phyloP scores from a whole-genome alignment of 2,888 invertebrate genomes.

The Dermolepida albohirtum region DNA sequence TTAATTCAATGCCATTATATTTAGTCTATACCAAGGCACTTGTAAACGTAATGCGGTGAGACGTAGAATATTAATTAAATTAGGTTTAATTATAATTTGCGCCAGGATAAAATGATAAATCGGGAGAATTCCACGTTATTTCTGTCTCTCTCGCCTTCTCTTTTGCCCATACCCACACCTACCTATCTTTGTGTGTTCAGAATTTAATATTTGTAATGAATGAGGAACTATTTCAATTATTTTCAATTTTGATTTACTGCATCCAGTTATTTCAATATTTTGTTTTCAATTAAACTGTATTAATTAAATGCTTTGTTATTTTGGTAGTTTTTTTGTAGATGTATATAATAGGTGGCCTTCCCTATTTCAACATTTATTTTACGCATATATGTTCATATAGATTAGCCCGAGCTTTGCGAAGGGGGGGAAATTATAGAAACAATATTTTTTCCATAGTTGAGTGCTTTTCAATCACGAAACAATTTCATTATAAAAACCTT shows the following conservation, averaged over 20 bases:
- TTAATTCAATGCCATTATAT: conserved; percentile 33
- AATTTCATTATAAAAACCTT: conserved; percentile 17
- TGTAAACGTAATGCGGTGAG: conserved; percentile 44
- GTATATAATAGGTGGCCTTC: neutral
- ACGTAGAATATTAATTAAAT: conserved; percentile 55
- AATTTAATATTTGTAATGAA: conserved; percentile 56
- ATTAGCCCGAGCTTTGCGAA: neutral
- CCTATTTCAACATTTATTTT: conserved; percentile 10
- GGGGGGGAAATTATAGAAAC: conserved; percentile 8
- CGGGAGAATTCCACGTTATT: conserved; percentile 51
- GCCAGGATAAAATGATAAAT: conserved; percentile 56
- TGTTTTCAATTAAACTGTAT: conserved; percentile 54
- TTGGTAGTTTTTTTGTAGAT: conserved; percentile 46
- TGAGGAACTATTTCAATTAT: conserved; percentile 57
- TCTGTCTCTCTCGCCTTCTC: conserved; percentile 43
- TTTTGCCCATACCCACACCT: neutral
- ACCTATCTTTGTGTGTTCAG: conserved; percentile 37
- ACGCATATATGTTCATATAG: conserved; percentile 7
- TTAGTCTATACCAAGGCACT: conserved; percentile 30
- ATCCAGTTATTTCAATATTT: conserved; percentile 47
- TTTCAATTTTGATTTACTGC: conserved; percentile 56
- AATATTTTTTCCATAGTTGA: conserved; percentile 9
- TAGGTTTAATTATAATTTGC: conserved; percentile 54
- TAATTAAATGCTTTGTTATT: conserved; percentile 54
- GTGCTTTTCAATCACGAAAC: neutral